Evolutionary conservation across 2,797 vertebrate species (phyloP), one percentile per base, ranked within the genome.

Genomic region (Lindbergichthys nudifrons): DNA sequence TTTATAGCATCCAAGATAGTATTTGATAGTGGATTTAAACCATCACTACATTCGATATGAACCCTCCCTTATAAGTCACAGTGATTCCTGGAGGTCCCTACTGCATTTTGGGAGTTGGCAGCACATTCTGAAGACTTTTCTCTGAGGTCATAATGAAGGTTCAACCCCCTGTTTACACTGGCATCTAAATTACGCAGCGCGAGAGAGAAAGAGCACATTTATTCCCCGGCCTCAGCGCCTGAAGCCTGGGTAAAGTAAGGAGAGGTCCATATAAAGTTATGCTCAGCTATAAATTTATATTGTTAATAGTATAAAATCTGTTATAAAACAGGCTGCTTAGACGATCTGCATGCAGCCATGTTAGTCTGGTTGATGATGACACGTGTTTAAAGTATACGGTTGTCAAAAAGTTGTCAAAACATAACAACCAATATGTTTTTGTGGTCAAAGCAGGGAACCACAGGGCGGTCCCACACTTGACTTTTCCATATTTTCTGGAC

Each of bases 401-500:
- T 78, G 87, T 87, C 86, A 82, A 80, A 89, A 75, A 77, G 67
- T 75, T 89, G 84, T 87, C 80, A 84, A 84, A 88, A 75, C 80
- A 84, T 84, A 84, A 87, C 46, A 76, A 78, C 51, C 78, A 77
- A 78, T 83, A 82, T 84, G 82, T 85, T 80, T 88, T 45, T 87
- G 88, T 80, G 91, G 92, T 86, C 54, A 53, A 45, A 54, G 83
- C 69, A 80, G 74, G 41, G 78, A 81, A 87, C 88, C 86, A 77
- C 87, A 85, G 87, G 75, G 82, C 86, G 81, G 83, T 67, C 77
- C 68, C 77, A 84, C 77, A 80, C 82, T 86, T 82, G 75, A 84
- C 87, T 81, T 83, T 82, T 80, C 75, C 75, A 84, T 89, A 81
- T 89, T 88, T 85, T 77, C 77, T 88, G 89, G 82, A 81, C 36